Conservation (phyloP, 1,140 invertebrate genomes). For the Megalopta genalis region DNA sequence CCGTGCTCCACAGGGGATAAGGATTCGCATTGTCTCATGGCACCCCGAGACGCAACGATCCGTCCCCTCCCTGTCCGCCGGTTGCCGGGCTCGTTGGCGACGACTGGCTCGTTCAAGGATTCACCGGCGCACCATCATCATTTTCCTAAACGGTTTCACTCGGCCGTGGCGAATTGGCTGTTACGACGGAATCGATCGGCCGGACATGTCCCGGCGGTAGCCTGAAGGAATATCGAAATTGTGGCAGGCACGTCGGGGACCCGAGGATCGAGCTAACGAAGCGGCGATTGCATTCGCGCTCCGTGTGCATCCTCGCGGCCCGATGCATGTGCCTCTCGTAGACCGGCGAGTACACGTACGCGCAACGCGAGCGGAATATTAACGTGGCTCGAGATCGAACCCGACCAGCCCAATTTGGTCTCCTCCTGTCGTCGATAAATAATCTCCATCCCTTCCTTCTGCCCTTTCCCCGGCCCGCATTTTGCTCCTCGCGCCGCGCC, state of each 20-base stretch:
- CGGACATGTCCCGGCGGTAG: not conserved
- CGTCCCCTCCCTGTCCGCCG: too few relatives aligned
- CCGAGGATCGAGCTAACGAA: constrained; percentile 21
- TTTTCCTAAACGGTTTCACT: too few relatives aligned
- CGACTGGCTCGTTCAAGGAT: too few relatives aligned
- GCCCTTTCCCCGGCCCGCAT: too few relatives aligned
- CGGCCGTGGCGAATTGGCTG: too few relatives aligned
- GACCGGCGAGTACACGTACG: constrained; percentile 24
- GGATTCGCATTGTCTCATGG: constrained; percentile 30
- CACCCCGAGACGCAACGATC: not conserved
- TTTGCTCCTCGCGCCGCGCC: not conserved
- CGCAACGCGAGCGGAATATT: constrained; percentile 34
- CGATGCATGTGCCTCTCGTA: not conserved
- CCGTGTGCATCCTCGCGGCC: constrained; percentile 24
- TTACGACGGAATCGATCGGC: constrained; percentile 4
- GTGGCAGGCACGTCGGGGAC: constrained; percentile 1
- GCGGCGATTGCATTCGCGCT: constrained; percentile 32
- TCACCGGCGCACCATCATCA: not conserved
- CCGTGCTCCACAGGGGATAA: constrained; percentile 32
- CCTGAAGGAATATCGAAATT: constrained; percentile 29
- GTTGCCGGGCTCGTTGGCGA: too few relatives aligned
- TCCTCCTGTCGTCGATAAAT: constrained; percentile 13
- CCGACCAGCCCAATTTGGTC: constrained; percentile 25
- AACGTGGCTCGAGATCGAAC: constrained; percentile 43
- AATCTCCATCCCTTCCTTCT: not conserved